phyloP scores from a whole-genome alignment of 92 coral and sea anemone genomes.

The Zoanthus solanderi region DNA sequence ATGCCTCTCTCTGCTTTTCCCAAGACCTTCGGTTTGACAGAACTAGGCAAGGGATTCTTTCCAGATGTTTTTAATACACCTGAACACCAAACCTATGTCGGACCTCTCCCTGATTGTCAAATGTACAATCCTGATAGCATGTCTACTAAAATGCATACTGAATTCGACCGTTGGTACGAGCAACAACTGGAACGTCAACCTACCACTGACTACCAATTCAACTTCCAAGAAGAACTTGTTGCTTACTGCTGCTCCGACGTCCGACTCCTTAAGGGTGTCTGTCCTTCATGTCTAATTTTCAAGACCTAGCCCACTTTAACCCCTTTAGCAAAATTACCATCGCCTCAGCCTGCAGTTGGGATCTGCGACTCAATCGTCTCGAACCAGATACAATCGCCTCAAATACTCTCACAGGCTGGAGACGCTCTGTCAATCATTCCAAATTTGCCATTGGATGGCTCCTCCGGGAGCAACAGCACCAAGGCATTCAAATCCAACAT shows the following conservation, averaged over 20 bases:
- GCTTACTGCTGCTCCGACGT: no score
- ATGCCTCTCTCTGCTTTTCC: slow-evolving; percentile 14
- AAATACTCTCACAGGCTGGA: not conserved
- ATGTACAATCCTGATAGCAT: no score
- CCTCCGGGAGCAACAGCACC: no score
- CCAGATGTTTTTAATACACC: slow-evolving; percentile 18
- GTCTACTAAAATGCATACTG: not conserved
- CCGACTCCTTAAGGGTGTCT: not conserved
- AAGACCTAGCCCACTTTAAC: slow-evolving; percentile 1
- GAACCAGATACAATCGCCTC: not conserved
- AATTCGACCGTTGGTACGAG: slow-evolving; percentile 22
- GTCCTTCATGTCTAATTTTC: slow-evolving; percentile 12
- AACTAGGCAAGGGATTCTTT: not conserved
- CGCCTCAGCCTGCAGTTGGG: slow-evolving; percentile 25
- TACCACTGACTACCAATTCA: no score
- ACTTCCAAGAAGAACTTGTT: no score
- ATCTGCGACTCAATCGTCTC: not conserved
- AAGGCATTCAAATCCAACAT: not conserved
- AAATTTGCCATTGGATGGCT: not conserved
- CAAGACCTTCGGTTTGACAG: not conserved
- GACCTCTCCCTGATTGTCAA: no score
- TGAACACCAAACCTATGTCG: not conserved
- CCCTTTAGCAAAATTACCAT: not conserved
- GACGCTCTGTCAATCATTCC: not conserved
- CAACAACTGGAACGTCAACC: no score